Evolutionary conservation across 2,113 vertebrate genomes (phyloP).

Genomic region (Campylomormyrus tamandua): DNA sequence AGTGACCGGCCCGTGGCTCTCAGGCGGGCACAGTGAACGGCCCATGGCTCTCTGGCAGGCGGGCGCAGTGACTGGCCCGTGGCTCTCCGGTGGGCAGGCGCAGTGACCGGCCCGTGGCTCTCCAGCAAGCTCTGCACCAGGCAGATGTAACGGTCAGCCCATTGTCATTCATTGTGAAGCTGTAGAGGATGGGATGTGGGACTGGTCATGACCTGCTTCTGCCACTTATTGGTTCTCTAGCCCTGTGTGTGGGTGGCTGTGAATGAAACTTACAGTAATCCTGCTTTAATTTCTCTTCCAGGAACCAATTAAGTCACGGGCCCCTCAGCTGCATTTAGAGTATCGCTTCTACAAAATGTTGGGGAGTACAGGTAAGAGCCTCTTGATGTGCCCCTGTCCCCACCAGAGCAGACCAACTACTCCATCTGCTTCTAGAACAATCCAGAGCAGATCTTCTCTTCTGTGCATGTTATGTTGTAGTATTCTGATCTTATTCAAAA

Average conservation of each 20-base stretch:
- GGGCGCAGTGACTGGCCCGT: too few relatives aligned
- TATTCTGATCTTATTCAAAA: neutral
- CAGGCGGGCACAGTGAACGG: too few relatives aligned
- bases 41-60: too few relatives aligned
- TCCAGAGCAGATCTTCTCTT: neutral
- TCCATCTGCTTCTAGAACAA: neutral
- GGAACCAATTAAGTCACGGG: constrained; percentile 97
- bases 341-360: constrained; percentile 98
- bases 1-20: too few relatives aligned
- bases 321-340: constrained; percentile 93
- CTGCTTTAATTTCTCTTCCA: constrained; percentile 40
- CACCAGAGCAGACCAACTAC: neutral
- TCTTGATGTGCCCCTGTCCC: neutral
- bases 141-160: neutral
- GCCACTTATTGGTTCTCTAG: neutral
- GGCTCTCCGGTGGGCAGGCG: too few relatives aligned
- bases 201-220: neutral
- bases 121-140: neutral
- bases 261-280: neutral
- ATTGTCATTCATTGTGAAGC: neutral
- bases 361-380: constrained; percentile 67
- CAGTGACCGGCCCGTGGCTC: too few relatives aligned
- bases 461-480: neutral
- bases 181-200: neutral
- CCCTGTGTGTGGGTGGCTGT: neutral